These are phyloP conservation scores for Syritta pipiens DNA, from an alignment of 2,888 invertebrate genomes.

Conservation along the genomic window DNA sequence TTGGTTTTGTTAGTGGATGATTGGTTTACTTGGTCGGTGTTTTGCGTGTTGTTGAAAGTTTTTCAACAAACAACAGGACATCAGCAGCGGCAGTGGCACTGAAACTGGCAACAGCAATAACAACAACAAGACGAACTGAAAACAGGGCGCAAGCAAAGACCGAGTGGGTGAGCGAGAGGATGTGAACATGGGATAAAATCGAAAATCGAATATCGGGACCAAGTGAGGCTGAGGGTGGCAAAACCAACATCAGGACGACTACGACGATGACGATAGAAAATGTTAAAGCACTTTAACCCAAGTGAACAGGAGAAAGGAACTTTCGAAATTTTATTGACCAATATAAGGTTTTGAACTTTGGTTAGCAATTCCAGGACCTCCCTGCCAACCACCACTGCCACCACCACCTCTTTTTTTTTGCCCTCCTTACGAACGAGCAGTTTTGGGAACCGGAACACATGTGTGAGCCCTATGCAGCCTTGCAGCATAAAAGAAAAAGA, in stretches of 20 bases:
- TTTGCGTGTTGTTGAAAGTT: conserved; percentile 63
- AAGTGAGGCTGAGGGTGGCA: not conserved
- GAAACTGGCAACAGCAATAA: conserved; percentile 13
- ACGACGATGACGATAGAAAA: too few species aligned
- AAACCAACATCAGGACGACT: not conserved
- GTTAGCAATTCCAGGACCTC: conserved; percentile 61
- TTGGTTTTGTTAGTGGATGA: conserved; percentile 59
- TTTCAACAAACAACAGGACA: conserved; percentile 53
- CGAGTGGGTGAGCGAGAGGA: not conserved
- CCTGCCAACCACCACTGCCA: not conserved
- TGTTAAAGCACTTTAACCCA: conserved; percentile 53
- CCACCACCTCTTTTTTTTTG: conserved; percentile 6
- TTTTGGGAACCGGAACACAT: conserved; percentile 53
- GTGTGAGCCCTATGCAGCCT: conserved; percentile 39
- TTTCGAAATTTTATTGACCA: conserved; percentile 67
- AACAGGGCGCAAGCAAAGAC: not conserved
- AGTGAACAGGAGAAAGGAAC: conserved; percentile 49
- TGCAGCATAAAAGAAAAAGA: conserved; percentile 5
- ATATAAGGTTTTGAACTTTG: conserved; percentile 69
- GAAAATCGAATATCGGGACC: conserved; percentile 52
- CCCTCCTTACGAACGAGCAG: conserved; percentile 7
- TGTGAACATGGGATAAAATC: conserved; percentile 49
- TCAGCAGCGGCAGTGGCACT: not conserved
- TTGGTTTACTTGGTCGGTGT: conserved; percentile 68
- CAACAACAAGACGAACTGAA: conserved; percentile 16